These are phyloP conservation scores for Abramis brama DNA, from an alignment of 2,113 vertebrate species.

Conservation along the genomic window DNA sequence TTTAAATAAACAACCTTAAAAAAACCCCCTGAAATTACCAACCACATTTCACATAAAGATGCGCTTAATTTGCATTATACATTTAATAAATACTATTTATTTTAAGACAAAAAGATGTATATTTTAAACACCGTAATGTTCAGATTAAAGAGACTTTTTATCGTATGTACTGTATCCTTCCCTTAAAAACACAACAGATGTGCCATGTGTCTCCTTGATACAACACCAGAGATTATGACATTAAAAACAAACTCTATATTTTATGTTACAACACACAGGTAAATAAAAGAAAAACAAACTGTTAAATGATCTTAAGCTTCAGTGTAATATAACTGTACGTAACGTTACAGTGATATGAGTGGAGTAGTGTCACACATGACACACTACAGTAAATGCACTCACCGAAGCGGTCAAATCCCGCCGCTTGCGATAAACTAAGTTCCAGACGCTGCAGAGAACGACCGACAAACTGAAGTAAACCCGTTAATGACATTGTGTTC, in stretches of 20 bases:
- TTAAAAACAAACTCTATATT: not conserved
- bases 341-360: not conserved
- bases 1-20: not conserved
- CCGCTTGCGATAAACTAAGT: slow-evolving; percentile 64
- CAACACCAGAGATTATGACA: not conserved
- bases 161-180: not conserved
- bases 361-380: not conserved
- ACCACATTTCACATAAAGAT: not conserved
- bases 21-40: not conserved
- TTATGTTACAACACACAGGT: not conserved
- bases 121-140: not conserved
- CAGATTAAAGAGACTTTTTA: not conserved
- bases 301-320: not conserved
- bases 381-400: slow-evolving; percentile 51
- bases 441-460: slow-evolving; percentile 70
- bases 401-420: slow-evolving; percentile 71
- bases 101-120: not conserved
- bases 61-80: not conserved
- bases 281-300: not conserved
- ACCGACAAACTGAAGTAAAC: slow-evolving; percentile 67
- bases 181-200: not conserved
- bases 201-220: not conserved
- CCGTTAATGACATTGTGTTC: slow-evolving; percentile 60
- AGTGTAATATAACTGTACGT: not conserved
- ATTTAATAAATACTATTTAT: not conserved